Evolutionary conservation across 1,140 invertebrate genomes (phyloP).

Genomic region (Drosophila subobscura): DNA sequence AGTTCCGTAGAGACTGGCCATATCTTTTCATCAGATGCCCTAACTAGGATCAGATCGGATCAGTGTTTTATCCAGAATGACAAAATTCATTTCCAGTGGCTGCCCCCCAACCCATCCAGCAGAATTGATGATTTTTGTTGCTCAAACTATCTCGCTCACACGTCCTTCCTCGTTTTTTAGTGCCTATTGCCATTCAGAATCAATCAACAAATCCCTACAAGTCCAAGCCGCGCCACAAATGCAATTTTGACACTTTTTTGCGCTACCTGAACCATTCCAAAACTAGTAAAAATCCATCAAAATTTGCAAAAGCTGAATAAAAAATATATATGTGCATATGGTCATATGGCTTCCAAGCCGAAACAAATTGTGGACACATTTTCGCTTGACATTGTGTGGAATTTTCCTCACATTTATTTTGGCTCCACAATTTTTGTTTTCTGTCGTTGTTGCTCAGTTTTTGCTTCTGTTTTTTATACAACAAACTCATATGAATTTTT

Average conservation of each 20-base stretch:
- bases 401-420: slow-evolving; percentile 23
- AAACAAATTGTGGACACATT: slow-evolving; percentile 35
- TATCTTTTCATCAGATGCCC: too few species aligned
- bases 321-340: slow-evolving; percentile 7
- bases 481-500: background rate
- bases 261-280: background rate
- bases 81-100: too few species aligned
- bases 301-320: background rate
- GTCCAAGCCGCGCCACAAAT: background rate
- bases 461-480: slow-evolving; percentile 23
- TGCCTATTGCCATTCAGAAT: too few species aligned
- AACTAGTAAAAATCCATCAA: slow-evolving; percentile 9
- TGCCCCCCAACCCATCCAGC: too few species aligned
- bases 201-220: background rate
- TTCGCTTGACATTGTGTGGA: slow-evolving; percentile 23
- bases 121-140: too few species aligned
- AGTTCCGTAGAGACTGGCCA: too few species aligned
- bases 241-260: slow-evolving; percentile 6
- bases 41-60: too few species aligned
- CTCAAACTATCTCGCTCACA: too few species aligned
- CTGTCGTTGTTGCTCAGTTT: slow-evolving; percentile 14
- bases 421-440: background rate
- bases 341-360: too few species aligned
- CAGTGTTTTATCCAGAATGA: too few species aligned
- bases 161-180: too few species aligned